These are phyloP conservation scores for Heterocephalus glaber DNA, from an alignment of 2,113 vertebrate genomes.

Conservation along the genomic window DNA sequence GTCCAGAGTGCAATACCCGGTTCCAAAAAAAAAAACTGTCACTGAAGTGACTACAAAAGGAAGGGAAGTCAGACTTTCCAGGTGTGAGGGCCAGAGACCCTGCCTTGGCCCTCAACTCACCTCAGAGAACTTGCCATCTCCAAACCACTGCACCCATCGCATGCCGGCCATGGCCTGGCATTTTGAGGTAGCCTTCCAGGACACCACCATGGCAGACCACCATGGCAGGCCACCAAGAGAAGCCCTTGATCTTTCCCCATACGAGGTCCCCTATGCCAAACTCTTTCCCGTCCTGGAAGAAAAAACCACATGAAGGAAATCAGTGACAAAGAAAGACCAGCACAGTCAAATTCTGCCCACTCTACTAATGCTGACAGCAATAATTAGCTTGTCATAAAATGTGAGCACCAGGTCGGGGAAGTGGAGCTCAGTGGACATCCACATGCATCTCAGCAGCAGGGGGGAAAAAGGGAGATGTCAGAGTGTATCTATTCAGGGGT, in stretches of 20 bases:
- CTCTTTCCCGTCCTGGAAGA: slow-evolving; percentile 92
- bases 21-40: too few species aligned
- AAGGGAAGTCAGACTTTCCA: not conserved
- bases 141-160: slow-evolving; percentile 99
- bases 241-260: slow-evolving; percentile 98
- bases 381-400: not conserved
- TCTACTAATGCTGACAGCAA: not conserved
- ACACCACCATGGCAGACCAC: too few species aligned
- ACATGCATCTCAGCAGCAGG: not conserved
- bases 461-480: too few species aligned
- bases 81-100: not conserved
- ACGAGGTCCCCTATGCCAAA: slow-evolving; percentile 95
- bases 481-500: not conserved
- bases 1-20: too few species aligned
- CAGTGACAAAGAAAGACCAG: not conserved
- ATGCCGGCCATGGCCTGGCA: slow-evolving; percentile 93
- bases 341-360: not conserved
- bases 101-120: slow-evolving; percentile 81
- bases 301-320: not conserved
- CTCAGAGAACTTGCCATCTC: slow-evolving; percentile 97
- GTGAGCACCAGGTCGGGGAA: too few species aligned
- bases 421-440: not conserved
- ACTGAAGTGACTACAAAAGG: not conserved
- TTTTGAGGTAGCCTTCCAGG: slow-evolving; percentile 93
- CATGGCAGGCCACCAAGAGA: slow-evolving; percentile 98